Conservation (phyloP, 2,113 vertebrate species). For the Jaculus jaculus region DNA sequence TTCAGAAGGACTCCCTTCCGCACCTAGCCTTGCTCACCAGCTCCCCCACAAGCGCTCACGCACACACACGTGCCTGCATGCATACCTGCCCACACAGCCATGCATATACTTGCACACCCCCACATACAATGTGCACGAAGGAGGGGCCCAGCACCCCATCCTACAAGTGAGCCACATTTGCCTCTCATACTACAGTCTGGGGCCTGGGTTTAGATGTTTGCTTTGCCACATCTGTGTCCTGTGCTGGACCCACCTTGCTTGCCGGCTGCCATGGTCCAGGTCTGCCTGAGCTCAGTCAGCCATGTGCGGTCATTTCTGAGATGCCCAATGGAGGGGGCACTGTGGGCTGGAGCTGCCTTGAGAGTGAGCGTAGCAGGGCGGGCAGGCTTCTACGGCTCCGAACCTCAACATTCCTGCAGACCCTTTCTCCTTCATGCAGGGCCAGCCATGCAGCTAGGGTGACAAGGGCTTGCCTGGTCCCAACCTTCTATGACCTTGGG, state of each 20-base stretch:
- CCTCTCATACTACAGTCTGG: not conserved
- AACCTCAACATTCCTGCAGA: rapidly evolving
- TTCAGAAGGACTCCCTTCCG: not conserved
- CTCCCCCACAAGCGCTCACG: rapidly evolving
- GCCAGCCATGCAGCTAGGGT: not conserved
- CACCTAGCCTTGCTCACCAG: not conserved
- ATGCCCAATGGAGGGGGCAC: not conserved
- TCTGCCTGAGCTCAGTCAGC: not conserved
- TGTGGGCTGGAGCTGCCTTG: rapidly evolving
- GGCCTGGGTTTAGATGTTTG: not conserved
- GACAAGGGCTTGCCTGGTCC: too few relatives aligned
- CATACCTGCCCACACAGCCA: rapidly evolving
- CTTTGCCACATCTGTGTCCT: rapidly evolving
- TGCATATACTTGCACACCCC: not conserved
- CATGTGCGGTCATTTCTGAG: not conserved
- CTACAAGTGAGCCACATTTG: not conserved
- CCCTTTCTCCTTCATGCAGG: not conserved
- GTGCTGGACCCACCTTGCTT: rapidly evolving
- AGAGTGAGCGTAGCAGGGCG: rapidly evolving
- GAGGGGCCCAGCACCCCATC: too few relatives aligned
- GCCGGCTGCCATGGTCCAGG: rapidly evolving
- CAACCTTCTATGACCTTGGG: too few relatives aligned
- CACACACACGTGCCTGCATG: rapidly evolving
- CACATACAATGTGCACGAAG: too few relatives aligned
- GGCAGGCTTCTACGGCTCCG: rapidly evolving